Evolutionary conservation across 2,113 vertebrate genomes (phyloP).

Genomic region (Phylloscopus whistleri): DNA sequence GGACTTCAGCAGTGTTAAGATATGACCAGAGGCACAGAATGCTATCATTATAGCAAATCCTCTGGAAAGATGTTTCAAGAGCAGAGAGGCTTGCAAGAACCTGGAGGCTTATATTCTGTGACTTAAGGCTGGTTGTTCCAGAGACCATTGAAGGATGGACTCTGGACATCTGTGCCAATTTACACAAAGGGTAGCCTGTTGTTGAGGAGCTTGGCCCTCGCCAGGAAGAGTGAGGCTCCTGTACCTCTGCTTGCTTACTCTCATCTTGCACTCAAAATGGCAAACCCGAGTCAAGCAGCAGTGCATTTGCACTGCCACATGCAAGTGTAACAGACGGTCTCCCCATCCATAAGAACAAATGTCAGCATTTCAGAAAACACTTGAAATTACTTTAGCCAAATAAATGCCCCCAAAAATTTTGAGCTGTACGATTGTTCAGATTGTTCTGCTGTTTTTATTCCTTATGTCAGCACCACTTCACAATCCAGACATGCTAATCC

Average conservation of each 20-base stretch:
- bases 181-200: neutral
- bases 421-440: neutral
- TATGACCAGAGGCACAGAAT: rapidly evolving
- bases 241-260: neutral
- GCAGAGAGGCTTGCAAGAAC: neutral
- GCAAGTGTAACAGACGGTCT: neutral
- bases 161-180: neutral
- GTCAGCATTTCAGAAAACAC: neutral
- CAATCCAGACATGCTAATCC: conserved; percentile 4
- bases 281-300: neutral
- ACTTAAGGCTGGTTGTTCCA: neutral
- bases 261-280: neutral
- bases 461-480: conserved; percentile 8
- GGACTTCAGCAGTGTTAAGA: neutral
- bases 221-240: neutral
- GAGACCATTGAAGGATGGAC: neutral
- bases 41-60: neutral
- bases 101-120: neutral
- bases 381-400: neutral
- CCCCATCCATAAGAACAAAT: neutral
- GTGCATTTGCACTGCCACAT: neutral
- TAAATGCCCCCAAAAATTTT: neutral
- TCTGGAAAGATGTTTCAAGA: neutral
- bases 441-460: conserved; percentile 13
- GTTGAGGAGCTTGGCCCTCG: neutral